These are phyloP conservation scores for Orientallactaga bullata DNA, from an alignment of 2,113 vertebrate species.

Conservation along the genomic window DNA sequence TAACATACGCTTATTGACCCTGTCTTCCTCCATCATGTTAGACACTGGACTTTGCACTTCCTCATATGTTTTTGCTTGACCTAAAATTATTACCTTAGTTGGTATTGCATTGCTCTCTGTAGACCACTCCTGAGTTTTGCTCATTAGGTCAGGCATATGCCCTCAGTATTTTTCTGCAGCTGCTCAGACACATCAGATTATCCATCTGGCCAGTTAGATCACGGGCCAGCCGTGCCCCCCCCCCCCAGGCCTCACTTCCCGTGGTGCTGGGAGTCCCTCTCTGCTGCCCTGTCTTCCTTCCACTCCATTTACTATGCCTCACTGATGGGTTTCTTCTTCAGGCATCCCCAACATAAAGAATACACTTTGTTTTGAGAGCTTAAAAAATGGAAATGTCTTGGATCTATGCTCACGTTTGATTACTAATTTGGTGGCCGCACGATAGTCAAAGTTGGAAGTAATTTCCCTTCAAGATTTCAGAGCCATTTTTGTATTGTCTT, in stretches of 20 bases:
- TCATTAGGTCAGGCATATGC: not conserved
- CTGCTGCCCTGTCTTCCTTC: not conserved
- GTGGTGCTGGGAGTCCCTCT: not conserved
- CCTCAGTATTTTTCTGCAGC: not conserved
- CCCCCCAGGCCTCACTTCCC: not conserved
- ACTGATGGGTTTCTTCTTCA: not conserved
- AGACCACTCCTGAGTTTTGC: not conserved
- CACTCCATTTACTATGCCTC: not conserved
- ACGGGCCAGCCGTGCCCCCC: too few relatives aligned
- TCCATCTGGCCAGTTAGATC: not conserved
- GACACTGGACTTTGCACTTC: not conserved
- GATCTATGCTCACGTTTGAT: not conserved
- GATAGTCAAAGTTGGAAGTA: constrained; percentile 18
- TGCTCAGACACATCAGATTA: not conserved
- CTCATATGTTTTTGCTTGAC: constrained; percentile 15
- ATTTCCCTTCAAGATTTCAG: not conserved
- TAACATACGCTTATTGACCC: not conserved
- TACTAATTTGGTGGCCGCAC: not conserved
- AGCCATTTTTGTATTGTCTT: not conserved
- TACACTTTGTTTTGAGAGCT: not conserved
- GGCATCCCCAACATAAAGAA: not conserved
- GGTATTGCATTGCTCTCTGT: constrained; percentile 1
- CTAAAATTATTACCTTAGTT: not conserved
- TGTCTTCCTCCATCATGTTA: not conserved
- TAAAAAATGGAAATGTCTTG: constrained; percentile 31